These are phyloP conservation scores for Drosophila repleta DNA, from an alignment of 1,140 invertebrate species.

Conservation along the genomic window DNA sequence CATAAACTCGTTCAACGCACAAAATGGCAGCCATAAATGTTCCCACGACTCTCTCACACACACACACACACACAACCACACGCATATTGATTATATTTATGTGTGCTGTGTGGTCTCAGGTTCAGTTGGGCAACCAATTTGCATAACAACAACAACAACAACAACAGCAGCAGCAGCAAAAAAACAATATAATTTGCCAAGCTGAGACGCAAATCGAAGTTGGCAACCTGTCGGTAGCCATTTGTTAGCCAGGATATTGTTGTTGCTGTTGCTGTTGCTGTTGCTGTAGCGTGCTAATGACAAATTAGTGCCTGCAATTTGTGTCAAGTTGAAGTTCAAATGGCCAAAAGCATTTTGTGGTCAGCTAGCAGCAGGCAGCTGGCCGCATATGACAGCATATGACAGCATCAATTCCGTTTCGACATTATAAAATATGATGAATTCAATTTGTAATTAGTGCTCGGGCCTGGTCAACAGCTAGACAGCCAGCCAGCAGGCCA, in stretches of 20 bases:
- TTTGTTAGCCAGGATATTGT: conserved; percentile 24
- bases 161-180: too few species aligned
- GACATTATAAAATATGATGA: conserved; percentile 39
- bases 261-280: conserved; percentile 11
- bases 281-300: conserved; percentile 36
- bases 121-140: conserved; percentile 37
- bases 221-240: conserved; percentile 42
- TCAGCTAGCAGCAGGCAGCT: too few species aligned
- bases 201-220: conserved; percentile 36
- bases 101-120: conserved; percentile 6
- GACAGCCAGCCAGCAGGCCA: conserved; percentile 2
- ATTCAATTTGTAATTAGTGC: conserved; percentile 45
- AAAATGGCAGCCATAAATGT: conserved; percentile 54
- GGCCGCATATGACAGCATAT: not conserved
- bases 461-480: too few species aligned
- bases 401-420: conserved; percentile 8
- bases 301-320: conserved; percentile 47
- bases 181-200: conserved; percentile 19
- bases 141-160: conserved; percentile 20
- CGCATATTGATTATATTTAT: conserved; percentile 43
- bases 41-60: conserved; percentile 13
- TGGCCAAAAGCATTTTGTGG: conserved; percentile 25
- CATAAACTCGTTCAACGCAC: conserved; percentile 39
- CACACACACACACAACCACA: conserved; percentile 7
- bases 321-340: conserved; percentile 46